These are phyloP conservation scores for Drosophila sulfurigaster DNA, from an alignment of 1,140 invertebrate species.

Conservation along the genomic window DNA sequence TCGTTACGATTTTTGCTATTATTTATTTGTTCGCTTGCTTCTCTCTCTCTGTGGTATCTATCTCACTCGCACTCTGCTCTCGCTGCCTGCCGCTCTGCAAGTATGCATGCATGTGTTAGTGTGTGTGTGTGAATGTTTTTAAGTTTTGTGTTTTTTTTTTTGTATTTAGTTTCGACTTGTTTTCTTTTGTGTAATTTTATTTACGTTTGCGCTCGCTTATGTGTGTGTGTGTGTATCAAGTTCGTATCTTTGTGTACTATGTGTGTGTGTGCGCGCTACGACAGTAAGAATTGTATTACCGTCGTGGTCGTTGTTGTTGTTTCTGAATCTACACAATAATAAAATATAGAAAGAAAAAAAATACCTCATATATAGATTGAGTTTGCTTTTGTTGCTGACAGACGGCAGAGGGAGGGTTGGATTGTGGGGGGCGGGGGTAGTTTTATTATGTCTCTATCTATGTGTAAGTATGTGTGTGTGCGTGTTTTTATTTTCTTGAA, in stretches of 20 bases:
- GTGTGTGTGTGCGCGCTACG: conserved; percentile 55
- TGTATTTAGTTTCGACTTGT: conserved; percentile 76
- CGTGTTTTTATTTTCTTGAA: conserved; percentile 61
- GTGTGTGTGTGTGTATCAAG: conserved; percentile 67
- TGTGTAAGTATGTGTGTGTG: conserved; percentile 47
- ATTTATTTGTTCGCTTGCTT: conserved; percentile 77
- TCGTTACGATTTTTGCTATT: conserved; percentile 83
- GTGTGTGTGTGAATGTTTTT: conserved; percentile 60
- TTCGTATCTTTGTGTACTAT: conserved; percentile 72
- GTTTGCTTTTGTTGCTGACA: conserved; percentile 32
- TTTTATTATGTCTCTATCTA: conserved; percentile 46
- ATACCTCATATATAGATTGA: conserved; percentile 43
- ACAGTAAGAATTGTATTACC: conserved; percentile 79
- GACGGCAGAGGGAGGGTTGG: not conserved
- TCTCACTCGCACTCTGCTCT: conserved; percentile 5
- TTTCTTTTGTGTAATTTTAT: conserved; percentile 83
- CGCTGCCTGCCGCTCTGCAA: not conserved
- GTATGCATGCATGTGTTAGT: conserved; percentile 36
- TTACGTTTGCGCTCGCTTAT: conserved; percentile 52
- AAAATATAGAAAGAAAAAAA: conserved; percentile 48
- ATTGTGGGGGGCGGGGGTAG: conserved; percentile 38
- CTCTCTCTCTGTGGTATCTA: conserved; percentile 50
- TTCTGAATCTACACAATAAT: conserved; percentile 74
- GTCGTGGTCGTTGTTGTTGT: conserved; percentile 48
- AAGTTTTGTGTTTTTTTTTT: conserved; percentile 64